These are phyloP conservation scores for Cinara cedri DNA, from an alignment of 2,888 invertebrate genomes.

Conservation along the genomic window DNA sequence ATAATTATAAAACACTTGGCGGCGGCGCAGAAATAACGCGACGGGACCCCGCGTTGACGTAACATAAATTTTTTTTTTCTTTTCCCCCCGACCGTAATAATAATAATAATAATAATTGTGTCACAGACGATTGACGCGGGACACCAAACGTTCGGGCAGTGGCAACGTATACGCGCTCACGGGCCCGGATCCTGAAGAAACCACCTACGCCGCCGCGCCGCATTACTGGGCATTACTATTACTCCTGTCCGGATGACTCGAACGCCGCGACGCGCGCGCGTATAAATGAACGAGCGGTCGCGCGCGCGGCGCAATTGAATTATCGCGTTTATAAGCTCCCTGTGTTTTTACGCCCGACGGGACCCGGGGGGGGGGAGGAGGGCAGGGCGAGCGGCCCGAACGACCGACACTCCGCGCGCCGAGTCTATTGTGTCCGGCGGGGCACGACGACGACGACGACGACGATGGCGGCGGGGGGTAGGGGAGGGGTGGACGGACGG, in stretches of 20 bases:
- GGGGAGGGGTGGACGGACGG: not conserved
- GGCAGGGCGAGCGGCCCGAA: conserved; percentile 8
- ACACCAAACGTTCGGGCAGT: not conserved
- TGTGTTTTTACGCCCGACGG: conserved; percentile 42
- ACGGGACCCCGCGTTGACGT: not conserved
- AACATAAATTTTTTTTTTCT: conserved; percentile 13
- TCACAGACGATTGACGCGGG: conserved; percentile 8
- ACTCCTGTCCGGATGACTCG: conserved; percentile 51
- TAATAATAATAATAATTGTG: conserved; percentile 26
- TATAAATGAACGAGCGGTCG: conserved; percentile 48
- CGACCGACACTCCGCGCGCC: not conserved
- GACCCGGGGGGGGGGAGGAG: not conserved
- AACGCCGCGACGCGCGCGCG: conserved; percentile 20
- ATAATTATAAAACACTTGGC: too few relatives aligned
- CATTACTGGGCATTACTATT: conserved; percentile 9
- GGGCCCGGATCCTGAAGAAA: conserved; percentile 41
- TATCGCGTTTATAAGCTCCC: conserved; percentile 51
- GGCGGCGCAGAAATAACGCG: not conserved
- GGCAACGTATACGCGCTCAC: conserved; percentile 36
- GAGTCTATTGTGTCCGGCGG: conserved; percentile 39
- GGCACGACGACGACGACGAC: too few relatives aligned
- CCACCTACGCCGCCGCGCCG: conserved; percentile 46
- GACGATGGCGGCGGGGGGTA: too few relatives aligned
- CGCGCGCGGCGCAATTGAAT: conserved; percentile 43
- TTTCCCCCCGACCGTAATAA: too few relatives aligned